Evolutionary conservation across 2,888 invertebrate genomes (phyloP), one percentile per base, ranked within the genome.

Genomic region (Temnothorax unifasciatus): DNA sequence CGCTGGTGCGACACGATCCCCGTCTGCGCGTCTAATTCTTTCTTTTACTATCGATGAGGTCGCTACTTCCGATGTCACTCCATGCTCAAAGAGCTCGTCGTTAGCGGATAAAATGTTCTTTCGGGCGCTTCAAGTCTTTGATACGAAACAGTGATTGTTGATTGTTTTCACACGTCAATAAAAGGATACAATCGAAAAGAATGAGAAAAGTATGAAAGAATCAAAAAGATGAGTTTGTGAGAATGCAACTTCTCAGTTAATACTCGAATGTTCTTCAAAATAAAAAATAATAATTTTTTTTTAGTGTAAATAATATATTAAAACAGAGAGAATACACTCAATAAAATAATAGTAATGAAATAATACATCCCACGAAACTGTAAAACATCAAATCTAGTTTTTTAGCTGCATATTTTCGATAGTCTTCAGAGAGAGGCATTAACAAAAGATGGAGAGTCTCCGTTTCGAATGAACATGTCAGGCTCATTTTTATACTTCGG

Each of bases 21-120:
- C 41, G 73, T 66, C 86, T 83, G 81, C 77, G 57, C 82, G 74
- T 64, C 87, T 89, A 88, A 90, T 88, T 90, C 84, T 79, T 86
- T 88, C 81, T 88, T 90, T 88, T 79, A 69, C 69, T 71, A 85
- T 77, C 82, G 79, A 77, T 68, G 88, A 86, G 85, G 85, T 71
- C 79, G 71, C 82, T 34, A 52, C 66, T 63, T 82, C 25, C 57
- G 69, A 59, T 88, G 47, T 73, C 74, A 77, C 54, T 44, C 11
- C 44, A 4, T n/a, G 52, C 25, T 73, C 74, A 81, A 81, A 73
- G 79, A 73, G 47, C 25, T 59, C 74, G 21, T 81, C 59, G 79
- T 81, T 81, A 73, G 74, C 74, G 74, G 47, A 59, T 59, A 47
- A 61, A 81, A 47, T 73, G 38, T 83, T 52, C 68, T 82, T 38